Evolutionary conservation across 1,140 invertebrate genomes (phyloP).

Genomic region (Acromyrmex charruanus): DNA sequence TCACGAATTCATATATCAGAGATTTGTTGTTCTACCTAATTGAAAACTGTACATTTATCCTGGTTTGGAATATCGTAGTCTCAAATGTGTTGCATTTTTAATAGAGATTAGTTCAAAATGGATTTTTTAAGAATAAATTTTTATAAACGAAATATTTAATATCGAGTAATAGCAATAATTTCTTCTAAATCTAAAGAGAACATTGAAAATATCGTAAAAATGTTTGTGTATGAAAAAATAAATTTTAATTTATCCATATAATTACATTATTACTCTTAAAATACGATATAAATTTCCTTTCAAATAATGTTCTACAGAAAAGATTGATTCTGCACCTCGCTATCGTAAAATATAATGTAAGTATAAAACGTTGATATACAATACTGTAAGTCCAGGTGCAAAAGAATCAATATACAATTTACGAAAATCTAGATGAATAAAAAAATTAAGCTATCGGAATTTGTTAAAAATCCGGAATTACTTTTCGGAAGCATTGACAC

Average conservation of each 20-base stretch:
- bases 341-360: not conserved
- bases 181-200: not conserved
- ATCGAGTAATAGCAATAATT: not conserved
- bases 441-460: not conserved
- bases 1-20: not conserved
- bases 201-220: not conserved
- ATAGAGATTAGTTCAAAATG: conserved; percentile 19
- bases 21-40: not conserved
- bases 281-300: not conserved
- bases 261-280: conserved; percentile 10
- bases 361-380: not conserved
- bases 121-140: not conserved
- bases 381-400: not conserved
- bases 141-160: conserved; percentile 13
- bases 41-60: not conserved
- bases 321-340: not conserved
- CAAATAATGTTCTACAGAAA: not conserved
- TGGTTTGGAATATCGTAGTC: not conserved
- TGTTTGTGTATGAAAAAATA: not conserved
- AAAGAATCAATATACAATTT: not conserved
- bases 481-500: not conserved
- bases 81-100: not conserved
- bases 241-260: conserved; percentile 21
- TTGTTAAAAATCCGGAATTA: not conserved
- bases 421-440: not conserved